A percentile compares a stretch with the other conserved stretches of the same genome.
Evolutionary conservation across 2,797 vertebrate genomes (phyloP).

Genomic region (Morelia viridis): DNA sequence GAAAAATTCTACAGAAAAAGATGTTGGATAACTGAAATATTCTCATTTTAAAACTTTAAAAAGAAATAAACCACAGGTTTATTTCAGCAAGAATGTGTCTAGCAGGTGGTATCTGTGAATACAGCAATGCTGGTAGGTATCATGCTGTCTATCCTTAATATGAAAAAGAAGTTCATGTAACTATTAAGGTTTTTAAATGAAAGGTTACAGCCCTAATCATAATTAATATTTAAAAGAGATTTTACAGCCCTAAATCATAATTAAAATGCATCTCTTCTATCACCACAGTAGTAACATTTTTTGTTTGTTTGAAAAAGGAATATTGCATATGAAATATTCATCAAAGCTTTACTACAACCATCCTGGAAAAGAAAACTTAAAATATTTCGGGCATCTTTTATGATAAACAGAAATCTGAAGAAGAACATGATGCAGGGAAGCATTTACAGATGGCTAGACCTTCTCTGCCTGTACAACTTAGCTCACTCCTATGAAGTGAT

Average conservation of each 20-base stretch:
- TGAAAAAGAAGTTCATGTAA: neutral
- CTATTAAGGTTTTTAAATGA: neutral
- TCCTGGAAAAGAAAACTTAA: neutral
- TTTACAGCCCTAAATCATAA: constrained; percentile 3
- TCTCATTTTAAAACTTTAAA: neutral
- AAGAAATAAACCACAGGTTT: neutral
- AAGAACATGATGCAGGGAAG: neutral
- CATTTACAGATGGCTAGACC: neutral
- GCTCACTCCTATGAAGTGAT: neutral
- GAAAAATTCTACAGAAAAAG: neutral
- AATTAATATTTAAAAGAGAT: neutral
- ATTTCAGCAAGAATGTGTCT: neutral
- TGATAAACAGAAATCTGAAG: neutral
- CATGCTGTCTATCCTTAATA: neutral
- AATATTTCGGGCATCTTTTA: neutral
- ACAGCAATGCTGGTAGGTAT: neutral
- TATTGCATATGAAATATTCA: neutral
- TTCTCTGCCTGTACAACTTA: neutral
- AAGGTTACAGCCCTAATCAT: neutral
- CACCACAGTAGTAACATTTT: neutral
- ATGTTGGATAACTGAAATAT: neutral
- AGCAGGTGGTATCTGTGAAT: neutral
- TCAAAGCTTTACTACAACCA: neutral
- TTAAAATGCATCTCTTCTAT: neutral
- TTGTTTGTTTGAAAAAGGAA: neutral